These are phyloP conservation scores for Anoplophora glabripennis DNA, from an alignment of 1,140 invertebrate genomes.

Conservation along the genomic window DNA sequence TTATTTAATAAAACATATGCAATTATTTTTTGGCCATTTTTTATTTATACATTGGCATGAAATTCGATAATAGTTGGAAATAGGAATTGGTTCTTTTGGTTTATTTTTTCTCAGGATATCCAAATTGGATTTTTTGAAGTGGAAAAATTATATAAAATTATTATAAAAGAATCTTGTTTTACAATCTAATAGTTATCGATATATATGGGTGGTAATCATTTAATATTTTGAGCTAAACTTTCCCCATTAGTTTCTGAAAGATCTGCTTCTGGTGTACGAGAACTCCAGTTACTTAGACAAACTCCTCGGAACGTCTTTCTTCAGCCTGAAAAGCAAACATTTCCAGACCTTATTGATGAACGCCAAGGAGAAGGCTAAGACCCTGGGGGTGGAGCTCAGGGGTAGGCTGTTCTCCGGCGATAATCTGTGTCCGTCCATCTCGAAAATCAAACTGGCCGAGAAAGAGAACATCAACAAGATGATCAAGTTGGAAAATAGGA, in stretches of 20 bases:
- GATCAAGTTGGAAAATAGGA: constrained; percentile 42
- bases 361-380: constrained; percentile 43
- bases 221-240: neutral
- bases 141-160: too few species aligned
- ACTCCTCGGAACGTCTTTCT: constrained; percentile 80
- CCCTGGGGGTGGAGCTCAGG: constrained; percentile 40
- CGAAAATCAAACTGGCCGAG: constrained; percentile 40
- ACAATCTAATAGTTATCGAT: too few species aligned
- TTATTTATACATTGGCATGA: too few species aligned
- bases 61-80: too few species aligned
- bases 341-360: constrained; percentile 42
- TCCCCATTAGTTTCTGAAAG: constrained; percentile 63
- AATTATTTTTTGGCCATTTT: too few species aligned
- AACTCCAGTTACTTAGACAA: constrained; percentile 83
- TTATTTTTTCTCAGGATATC: too few species aligned
- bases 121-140: too few species aligned
- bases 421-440: constrained; percentile 22
- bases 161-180: too few species aligned
- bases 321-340: constrained; percentile 51
- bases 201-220: neutral
- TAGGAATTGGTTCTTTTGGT: too few species aligned
- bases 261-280: constrained; percentile 78
- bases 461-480: constrained; percentile 46
- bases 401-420: constrained; percentile 41
- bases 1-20: too few species aligned